Conservation (phyloP, 2,113 vertebrate species). For the Parus major region DNA sequence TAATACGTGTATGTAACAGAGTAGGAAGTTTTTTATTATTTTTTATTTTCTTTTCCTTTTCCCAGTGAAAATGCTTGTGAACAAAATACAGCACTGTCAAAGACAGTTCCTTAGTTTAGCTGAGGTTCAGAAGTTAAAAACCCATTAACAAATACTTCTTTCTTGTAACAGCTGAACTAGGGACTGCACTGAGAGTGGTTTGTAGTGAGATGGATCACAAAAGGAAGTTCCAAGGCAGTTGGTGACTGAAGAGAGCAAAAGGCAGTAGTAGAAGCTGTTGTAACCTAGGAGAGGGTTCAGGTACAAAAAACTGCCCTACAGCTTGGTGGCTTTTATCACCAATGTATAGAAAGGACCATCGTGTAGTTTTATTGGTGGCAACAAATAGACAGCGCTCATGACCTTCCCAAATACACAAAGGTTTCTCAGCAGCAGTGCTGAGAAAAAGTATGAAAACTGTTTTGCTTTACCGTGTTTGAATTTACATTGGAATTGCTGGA, state of each 20-base stretch:
- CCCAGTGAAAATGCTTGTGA: not conserved
- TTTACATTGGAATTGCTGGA: not conserved
- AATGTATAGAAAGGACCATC: not conserved
- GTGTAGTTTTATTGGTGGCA: not conserved
- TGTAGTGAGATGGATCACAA: not conserved
- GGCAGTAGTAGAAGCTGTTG: not conserved
- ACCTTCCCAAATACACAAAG: not conserved
- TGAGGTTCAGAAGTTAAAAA: not conserved
- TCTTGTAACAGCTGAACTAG: not conserved
- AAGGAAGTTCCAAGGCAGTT: not conserved
- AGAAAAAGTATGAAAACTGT: not conserved
- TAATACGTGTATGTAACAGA: not conserved
- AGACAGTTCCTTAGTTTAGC: not conserved
- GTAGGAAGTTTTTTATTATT: not conserved
- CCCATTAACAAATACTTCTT: not conserved
- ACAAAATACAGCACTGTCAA: not conserved
- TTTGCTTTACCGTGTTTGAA: not conserved
- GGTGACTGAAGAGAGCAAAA: not conserved
- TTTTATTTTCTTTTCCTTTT: not conserved
- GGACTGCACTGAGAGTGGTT: not conserved
- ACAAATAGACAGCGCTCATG: not conserved
- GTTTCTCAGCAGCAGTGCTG: not conserved
- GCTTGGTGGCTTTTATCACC: not conserved
- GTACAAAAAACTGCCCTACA: not conserved
- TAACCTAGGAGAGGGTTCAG: not conserved